A percentile compares a stretch with the other conserved stretches of the same genome.
These are phyloP conservation scores for Osmoderma eremita DNA, from an alignment of 2,888 invertebrate species.

Conservation along the genomic window DNA sequence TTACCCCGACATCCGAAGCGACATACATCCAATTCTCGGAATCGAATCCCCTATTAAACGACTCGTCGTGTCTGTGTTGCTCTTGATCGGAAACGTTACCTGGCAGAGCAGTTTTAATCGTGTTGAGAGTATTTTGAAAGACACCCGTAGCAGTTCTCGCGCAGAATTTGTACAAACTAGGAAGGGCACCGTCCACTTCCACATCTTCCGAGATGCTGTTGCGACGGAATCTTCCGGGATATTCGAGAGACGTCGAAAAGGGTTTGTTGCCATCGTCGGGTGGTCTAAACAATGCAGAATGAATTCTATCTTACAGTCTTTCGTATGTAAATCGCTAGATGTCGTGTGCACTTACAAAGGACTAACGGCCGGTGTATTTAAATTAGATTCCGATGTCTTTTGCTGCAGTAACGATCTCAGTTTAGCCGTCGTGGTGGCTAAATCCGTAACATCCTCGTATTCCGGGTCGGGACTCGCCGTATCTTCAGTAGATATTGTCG, in stretches of 20 bases:
- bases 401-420: slow-evolving; percentile 73
- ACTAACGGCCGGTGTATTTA: slow-evolving; percentile 60
- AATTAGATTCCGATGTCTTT: slow-evolving; percentile 60
- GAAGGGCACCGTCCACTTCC: slow-evolving; percentile 61
- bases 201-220: slow-evolving; percentile 50
- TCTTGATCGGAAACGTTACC: slow-evolving; percentile 64
- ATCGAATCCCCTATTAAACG: slow-evolving; percentile 54
- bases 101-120: slow-evolving; percentile 76
- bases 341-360: slow-evolving; percentile 57
- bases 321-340: neutral
- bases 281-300: slow-evolving; percentile 43
- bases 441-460: slow-evolving; percentile 78
- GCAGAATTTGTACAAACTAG: slow-evolving; percentile 70
- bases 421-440: slow-evolving; percentile 78
- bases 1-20: slow-evolving; percentile 34
- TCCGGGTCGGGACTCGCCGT: slow-evolving; percentile 67
- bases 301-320: neutral
- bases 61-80: slow-evolving; percentile 30
- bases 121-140: slow-evolving; percentile 75
- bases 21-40: slow-evolving; percentile 65
- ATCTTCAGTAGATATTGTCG: slow-evolving; percentile 48
- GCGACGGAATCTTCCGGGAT: slow-evolving; percentile 11
- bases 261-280: slow-evolving; percentile 47
- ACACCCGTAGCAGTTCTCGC: slow-evolving; percentile 83
- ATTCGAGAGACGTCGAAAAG: slow-evolving; percentile 47